phyloP scores from a whole-genome alignment of 2,113 vertebrate species.

The Varanus salvator region DNA sequence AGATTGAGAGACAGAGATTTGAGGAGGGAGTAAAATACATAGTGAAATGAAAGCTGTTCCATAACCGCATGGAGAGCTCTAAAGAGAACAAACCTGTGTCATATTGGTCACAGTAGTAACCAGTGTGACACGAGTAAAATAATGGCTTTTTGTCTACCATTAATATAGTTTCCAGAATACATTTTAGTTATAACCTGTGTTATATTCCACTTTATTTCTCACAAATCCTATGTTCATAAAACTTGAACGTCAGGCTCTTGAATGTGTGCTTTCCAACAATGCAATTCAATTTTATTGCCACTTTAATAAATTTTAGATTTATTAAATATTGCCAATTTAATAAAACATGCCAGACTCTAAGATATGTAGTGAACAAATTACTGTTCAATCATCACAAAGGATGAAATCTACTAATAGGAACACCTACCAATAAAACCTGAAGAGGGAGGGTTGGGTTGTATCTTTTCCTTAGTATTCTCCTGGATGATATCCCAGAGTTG shows the following conservation, averaged over 20 bases:
- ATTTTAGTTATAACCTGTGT: neutral
- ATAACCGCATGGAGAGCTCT: neutral
- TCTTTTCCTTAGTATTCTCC: conserved; percentile 94
- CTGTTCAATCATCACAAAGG: neutral
- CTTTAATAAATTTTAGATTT: too few species aligned
- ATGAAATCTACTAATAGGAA: neutral
- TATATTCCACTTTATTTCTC: neutral
- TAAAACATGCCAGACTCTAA: neutral
- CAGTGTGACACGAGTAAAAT: neutral
- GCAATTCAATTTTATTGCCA: neutral
- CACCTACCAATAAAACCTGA: conserved; percentile 96
- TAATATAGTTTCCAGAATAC: neutral
- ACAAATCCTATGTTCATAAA: neutral
- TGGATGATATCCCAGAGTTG: conserved; percentile 97
- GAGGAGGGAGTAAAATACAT: neutral
- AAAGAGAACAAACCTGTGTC: neutral
- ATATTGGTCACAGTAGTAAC: neutral
- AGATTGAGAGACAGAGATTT: neutral
- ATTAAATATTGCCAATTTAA: too few species aligned
- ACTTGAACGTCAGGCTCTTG: neutral
- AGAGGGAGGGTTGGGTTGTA: conserved; percentile 97
- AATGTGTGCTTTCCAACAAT: neutral
- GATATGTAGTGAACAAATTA: neutral
- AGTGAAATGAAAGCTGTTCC: neutral
- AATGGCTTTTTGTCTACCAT: neutral